Evolutionary conservation across 2,888 invertebrate species (phyloP).

Genomic region (Lepetodrilus schrolli): DNA sequence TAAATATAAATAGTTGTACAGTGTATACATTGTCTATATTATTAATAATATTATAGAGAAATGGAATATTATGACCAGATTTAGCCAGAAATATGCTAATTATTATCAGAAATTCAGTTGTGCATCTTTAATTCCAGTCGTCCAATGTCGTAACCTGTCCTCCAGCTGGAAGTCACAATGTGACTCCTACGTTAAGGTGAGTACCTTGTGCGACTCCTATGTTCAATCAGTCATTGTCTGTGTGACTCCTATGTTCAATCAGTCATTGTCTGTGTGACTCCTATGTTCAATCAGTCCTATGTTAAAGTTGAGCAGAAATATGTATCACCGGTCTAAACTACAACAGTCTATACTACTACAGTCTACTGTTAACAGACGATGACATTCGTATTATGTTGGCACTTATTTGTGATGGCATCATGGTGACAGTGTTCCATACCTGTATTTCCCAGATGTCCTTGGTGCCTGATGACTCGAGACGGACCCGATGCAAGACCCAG

Average conservation of each 20-base stretch:
- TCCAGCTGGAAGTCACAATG: constrained; percentile 61
- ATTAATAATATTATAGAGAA: too few species aligned
- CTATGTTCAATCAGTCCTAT: too few species aligned
- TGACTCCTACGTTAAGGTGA: constrained; percentile 67
- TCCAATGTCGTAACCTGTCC: constrained; percentile 62
- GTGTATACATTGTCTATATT: too few species aligned
- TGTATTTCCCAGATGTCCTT: constrained; percentile 61
- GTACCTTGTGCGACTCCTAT: too few species aligned
- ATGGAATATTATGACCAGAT: too few species aligned
- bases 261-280: too few species aligned
- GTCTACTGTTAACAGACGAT: neutral
- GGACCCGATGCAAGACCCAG: constrained; percentile 68
- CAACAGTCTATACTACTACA: neutral
- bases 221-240: too few species aligned
- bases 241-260: too few species aligned
- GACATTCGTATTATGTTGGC: neutral
- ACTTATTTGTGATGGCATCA: neutral
- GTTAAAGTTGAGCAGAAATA: too few species aligned
- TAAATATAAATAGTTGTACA: too few species aligned
- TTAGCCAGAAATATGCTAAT: too few species aligned
- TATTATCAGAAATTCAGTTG: too few species aligned
- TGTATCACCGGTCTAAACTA: neutral
- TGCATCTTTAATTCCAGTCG: constrained; percentile 54
- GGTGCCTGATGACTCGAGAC: constrained; percentile 67
- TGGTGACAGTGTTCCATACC: neutral